Evolutionary conservation across 1,140 invertebrate species (phyloP).

Genomic region (Drosophila bipectinata): DNA sequence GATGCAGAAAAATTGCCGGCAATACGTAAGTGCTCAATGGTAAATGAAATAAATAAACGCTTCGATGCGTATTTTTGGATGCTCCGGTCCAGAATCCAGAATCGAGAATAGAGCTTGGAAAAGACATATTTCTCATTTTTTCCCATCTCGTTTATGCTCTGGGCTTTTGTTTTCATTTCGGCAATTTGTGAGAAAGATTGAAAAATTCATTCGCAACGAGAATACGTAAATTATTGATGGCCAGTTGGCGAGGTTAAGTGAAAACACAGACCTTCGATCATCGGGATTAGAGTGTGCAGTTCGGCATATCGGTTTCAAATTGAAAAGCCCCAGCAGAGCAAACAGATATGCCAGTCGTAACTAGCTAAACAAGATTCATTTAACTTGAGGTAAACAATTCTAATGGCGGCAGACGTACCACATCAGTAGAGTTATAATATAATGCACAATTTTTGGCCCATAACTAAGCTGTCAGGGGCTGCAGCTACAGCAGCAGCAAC

Average conservation of each 20-base stretch:
- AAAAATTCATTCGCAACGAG: constrained; percentile 15
- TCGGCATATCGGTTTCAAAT: constrained; percentile 11
- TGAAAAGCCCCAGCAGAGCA: constrained; percentile 4
- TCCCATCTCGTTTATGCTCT: constrained; percentile 10
- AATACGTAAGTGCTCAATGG: constrained; percentile 77
- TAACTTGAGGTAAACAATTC: constrained; percentile 53
- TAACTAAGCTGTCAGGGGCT: constrained; percentile 55
- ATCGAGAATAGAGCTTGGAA: constrained; percentile 15
- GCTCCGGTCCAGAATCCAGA: constrained; percentile 8
- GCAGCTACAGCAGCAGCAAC: constrained; percentile 13
- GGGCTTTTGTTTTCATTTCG: constrained; percentile 27
- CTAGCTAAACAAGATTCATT: constrained; percentile 31
- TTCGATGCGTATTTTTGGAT: constrained; percentile 57
- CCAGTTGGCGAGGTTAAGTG: neutral
- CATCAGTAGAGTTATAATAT: constrained; percentile 60
- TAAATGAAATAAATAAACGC: constrained; percentile 81
- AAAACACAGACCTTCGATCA: neutral
- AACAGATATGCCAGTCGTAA: constrained; percentile 14
- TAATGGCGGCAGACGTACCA: constrained; percentile 46
- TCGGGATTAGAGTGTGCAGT: neutral
- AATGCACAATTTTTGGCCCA: constrained; percentile 58
- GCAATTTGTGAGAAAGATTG: constrained; percentile 32
- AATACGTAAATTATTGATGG: constrained; percentile 16
- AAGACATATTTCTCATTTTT: constrained; percentile 26
- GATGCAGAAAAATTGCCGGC: constrained; percentile 80